Base-by-base conservation (phyloP, 2,888 invertebrate species). In the Athrips mouffetella region DNA sequence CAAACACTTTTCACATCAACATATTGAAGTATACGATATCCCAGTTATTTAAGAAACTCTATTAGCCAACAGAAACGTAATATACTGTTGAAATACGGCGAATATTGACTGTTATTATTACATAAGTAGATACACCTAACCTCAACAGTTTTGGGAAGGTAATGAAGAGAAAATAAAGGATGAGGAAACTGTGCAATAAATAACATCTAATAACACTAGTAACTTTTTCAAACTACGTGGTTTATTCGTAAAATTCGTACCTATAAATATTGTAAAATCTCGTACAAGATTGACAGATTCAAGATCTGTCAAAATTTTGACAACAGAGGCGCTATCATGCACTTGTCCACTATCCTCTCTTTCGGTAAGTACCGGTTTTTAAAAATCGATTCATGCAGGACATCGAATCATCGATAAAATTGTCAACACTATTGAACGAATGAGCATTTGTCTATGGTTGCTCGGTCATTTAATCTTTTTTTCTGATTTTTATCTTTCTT, bases 81-180 rank as follows among this genome's bases (percentile, higher is more conserved):
- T 42, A 4, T n/a, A 16, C 15, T 15, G 2, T n/a, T n/a, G 18
- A 29, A 29, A 67, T 65, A 69, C 64, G 65, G 53, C 60, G 52
- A 58, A 68, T 75, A 64, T 66, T 54, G 49, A 68, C 52, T 84
- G 78, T 86, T 86, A 73, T 85, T 84, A 74, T 88, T 88, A 88
- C 87, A 87, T 88, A 88, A 88, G 87, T 83, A 72, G 61, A 62
- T 71, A 70, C 65, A 65, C 72, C 65, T 88, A 88, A 88, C 87
- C 87, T 88, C 76, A 63, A 67, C 67, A 63, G 58, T 53, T 63
- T 58, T 55, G 55, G 47, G 30, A 35, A 48, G 42, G 37, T 41
- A 40, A 5, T 47, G 13, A 27, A 13, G 13, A 15, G 30, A n/a
- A 23, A n/a, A 16, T 2, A 0, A 3, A 20, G 3, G 16, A 4